Percentiles rank a stretch among this genome's conserved stretches.
phyloP scores from a whole-genome alignment of 2,888 invertebrate species.

The Mechanitis messenoides region DNA sequence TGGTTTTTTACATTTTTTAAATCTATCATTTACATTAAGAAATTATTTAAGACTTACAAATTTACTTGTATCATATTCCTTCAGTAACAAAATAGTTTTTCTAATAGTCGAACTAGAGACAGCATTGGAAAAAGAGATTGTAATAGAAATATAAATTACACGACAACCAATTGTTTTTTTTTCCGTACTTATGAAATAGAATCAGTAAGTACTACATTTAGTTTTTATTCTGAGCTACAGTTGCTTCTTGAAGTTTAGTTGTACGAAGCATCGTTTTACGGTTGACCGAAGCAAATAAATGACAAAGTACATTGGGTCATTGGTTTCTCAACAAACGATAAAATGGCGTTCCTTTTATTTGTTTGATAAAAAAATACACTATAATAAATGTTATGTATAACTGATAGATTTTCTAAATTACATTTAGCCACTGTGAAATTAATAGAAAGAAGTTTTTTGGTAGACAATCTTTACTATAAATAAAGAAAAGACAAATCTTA shows the following conservation, averaged over 20 bases:
- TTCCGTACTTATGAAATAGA: not conserved
- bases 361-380: conserved; percentile 62
- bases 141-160: no score
- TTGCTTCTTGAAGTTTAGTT: conserved; percentile 28
- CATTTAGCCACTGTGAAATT: conserved; percentile 7
- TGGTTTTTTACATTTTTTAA: no score
- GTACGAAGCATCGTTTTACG: conserved; percentile 29
- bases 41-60: no score
- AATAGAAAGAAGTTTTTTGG: not conserved
- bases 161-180: not conserved
- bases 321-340: conserved; percentile 57
- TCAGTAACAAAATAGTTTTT: no score
- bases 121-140: no score
- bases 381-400: conserved; percentile 51
- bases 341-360: conserved; percentile 53
- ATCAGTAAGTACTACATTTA: not conserved
- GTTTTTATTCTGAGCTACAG: conserved; percentile 26
- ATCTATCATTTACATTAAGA: no score
- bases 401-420: conserved; percentile 36
- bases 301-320: conserved; percentile 47
- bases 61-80: no score
- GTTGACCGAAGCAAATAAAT: conserved; percentile 33
- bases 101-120: no score
- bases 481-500: not conserved
- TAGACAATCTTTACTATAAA: not conserved